Conservation (phyloP, 2,888 invertebrate species). For the Sesia bembeciformis region DNA sequence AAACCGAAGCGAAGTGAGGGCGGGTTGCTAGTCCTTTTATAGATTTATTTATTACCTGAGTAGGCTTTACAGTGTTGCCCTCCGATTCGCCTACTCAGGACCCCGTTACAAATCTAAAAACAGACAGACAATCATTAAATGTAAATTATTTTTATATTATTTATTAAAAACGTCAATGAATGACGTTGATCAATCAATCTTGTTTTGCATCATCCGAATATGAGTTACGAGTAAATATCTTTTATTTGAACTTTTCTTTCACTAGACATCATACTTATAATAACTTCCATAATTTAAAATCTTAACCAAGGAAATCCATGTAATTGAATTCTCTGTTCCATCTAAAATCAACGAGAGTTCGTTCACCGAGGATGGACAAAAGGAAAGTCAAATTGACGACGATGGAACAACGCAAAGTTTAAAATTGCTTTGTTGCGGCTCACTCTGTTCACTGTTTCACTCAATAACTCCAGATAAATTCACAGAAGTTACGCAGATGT, state of each 20-base stretch:
- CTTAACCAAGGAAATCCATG: constrained; percentile 12
- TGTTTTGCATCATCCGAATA: not conserved
- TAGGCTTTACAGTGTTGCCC: too few relatives aligned
- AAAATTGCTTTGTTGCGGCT: not conserved
- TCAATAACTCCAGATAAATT: too few relatives aligned
- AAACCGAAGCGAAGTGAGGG: too few relatives aligned
- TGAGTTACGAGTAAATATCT: not conserved
- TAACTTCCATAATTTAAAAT: constrained; percentile 9
- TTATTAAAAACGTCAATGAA: not conserved
- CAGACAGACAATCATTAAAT: not conserved
- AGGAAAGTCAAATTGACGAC: constrained; percentile 8
- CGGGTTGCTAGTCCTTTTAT: too few relatives aligned
- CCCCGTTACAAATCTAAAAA: too few relatives aligned
- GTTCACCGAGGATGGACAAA: constrained; percentile 2
- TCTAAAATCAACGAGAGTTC: constrained; percentile 2
- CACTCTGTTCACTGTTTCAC: constrained; percentile 1
- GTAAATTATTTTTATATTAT: not conserved
- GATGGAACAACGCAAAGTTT: not conserved
- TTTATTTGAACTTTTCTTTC: not conserved
- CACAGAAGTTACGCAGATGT: too few relatives aligned
- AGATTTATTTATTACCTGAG: too few relatives aligned
- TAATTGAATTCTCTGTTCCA: constrained; percentile 16
- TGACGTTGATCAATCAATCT: not conserved
- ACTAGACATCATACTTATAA: not conserved
- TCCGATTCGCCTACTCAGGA: too few relatives aligned